Evolutionary conservation across 2,113 vertebrate genomes (phyloP), one percentile per base, ranked within the genome.

Genomic region (Platysteira castanea): DNA sequence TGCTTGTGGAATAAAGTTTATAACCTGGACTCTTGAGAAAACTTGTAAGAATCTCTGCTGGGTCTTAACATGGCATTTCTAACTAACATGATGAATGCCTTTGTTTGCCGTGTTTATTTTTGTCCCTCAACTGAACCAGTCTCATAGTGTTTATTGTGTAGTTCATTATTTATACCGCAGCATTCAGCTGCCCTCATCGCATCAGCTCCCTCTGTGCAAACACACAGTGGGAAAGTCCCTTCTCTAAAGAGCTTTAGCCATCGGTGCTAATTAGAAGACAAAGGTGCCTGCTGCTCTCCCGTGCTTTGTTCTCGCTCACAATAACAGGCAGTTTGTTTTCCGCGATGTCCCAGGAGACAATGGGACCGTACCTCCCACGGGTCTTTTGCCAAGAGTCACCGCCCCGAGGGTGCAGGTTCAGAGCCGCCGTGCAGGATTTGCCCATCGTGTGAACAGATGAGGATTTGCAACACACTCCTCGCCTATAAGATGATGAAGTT

Each of bases 261-360:
- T 91, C 28, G 27, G 59, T 91, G 85, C 87, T 96, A 96, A 95
- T 94, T 85, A 88, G 90, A 64, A 95, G 83, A 93, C 92, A 96
- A 96, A 96, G 88, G 82, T 94, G 92, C 90, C 92, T 94, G 95
- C 93, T 95, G 95, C 95, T 93, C 87, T 59, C 64, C 47, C 10
- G 0, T 12, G 4, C 90, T 94, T 91, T 89, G 84, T 95, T 91
- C 89, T 85, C 1, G 0, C 65, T 67, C 47, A 23, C 56, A 59
- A 89, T n/a, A 92, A 35, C 71, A 75, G 69, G 82, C 75, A 67
- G 54, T 59, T 94, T 69, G 79, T 92, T 88, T 88, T 88, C 56
- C 30, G 12, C 1, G 3, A 13, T 70, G 75, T 52, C 84, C 71
- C 46, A 0, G 70, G 87, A 94, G 87, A 76, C 3, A 19, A 74